These are phyloP conservation scores for Nasonia longicornis DNA, from an alignment of 1,140 invertebrate species.

Conservation along the genomic window DNA sequence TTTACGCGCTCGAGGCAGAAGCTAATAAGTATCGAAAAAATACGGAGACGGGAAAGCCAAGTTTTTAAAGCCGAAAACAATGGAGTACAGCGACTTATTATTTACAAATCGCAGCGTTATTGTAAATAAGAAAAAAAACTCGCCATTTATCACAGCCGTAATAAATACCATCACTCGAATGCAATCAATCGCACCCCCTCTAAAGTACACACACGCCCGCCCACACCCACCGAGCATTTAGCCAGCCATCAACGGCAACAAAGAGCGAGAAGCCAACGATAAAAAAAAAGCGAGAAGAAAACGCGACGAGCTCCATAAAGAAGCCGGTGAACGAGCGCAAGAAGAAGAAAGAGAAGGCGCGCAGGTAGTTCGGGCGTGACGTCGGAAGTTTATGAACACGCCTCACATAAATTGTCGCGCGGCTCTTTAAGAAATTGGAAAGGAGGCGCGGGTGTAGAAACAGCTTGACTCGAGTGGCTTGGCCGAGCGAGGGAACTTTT, in stretches of 20 bases:
- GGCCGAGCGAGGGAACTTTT: conserved; percentile 59
- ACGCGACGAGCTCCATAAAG: background rate
- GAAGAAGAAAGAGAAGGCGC: conserved; percentile 34
- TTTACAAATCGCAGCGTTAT: too few relatives aligned
- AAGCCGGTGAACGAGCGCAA: conserved; percentile 4
- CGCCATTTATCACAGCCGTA: background rate
- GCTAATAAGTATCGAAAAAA: conserved; percentile 68
- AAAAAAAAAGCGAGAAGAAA: conserved; percentile 4
- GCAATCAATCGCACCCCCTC: background rate
- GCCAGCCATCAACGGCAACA: background rate
- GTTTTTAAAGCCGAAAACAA: conserved; percentile 58
- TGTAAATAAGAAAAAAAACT: too few relatives aligned
- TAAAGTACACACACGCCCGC: background rate
- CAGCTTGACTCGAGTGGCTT: conserved; percentile 67
- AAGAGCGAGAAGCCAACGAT: background rate
- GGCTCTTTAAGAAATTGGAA: conserved; percentile 71
- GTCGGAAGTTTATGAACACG: conserved; percentile 69
- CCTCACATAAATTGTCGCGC: conserved; percentile 71
- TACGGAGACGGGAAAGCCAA: conserved; percentile 58
- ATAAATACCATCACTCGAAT: background rate
- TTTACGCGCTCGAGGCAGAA: conserved; percentile 52
- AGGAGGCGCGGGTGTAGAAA: conserved; percentile 63
- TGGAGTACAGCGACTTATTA: background rate
- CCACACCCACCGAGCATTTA: background rate
- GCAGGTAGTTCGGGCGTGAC: conserved; percentile 48